Base-by-base conservation (phyloP, 2,797 vertebrate species). In the Mus caroli region DNA sequence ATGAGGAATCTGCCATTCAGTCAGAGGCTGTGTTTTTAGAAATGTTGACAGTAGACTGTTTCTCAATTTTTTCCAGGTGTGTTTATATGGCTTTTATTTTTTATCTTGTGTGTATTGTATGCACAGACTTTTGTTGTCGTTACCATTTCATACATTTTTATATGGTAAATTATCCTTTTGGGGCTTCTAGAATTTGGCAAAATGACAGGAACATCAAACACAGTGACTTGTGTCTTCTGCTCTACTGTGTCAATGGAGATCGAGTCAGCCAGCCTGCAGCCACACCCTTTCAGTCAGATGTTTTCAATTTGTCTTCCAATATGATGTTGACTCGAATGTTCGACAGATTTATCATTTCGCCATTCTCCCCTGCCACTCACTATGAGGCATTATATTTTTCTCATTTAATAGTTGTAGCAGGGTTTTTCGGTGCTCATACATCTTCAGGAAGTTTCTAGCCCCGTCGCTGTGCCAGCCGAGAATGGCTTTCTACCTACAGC, bases 261-360 rank as follows among this genome's bases (percentile, higher is more conserved):
- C 80, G 62, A 62, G 58, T 69, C 79, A 85, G 46, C 37, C 13
- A 28, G 12, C 19, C 54, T 1, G 34, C 0, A 6, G 37, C 20
- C 56, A 24, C 4, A 46, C 22, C 24, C 83, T 88, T 88, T 83
- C 1, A 40, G 56, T 80, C 95, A 92, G 52, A 91, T 94, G 95
- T 89, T 94, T 94, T 90, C 89, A 69, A 37, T 96, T 94, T 88
- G 79, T 94, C 75, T 97, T 92, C 73, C 56, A 89, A 24, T 67
- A 34, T 82, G 19, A 91, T 52, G 37, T 85, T 94, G 91, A 85
- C 94, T 94, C 31, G n/a, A 26, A 73, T 26, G 19, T 17, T 92
- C 95, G 80, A 84, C 86, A 87, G 94, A 88, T 92, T 90, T 89
- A 71, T 88, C 15, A 75, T 92, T 94, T 88, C 88, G 69, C 64